Conservation (phyloP, 2,113 vertebrate species). For the Catharus minimus region DNA sequence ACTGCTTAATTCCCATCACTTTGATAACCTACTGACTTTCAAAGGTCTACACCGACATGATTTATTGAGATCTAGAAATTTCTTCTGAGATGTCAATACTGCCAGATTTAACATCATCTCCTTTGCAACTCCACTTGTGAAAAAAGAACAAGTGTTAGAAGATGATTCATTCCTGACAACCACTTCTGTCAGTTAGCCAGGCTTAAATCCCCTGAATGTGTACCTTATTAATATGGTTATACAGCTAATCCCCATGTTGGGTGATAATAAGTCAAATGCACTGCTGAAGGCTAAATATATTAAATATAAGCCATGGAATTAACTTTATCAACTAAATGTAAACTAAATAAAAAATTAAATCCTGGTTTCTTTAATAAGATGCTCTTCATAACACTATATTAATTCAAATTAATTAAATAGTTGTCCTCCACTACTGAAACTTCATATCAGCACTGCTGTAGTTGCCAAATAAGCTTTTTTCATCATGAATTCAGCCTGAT, state of each 20-base stretch:
- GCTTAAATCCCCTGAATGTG: not conserved
- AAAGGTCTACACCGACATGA: not conserved
- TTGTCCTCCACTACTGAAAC: not conserved
- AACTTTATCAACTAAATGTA: slow-evolving; percentile 10
- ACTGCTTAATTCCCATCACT: not conserved
- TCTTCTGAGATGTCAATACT: not conserved
- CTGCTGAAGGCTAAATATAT: not conserved
- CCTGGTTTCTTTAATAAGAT: not conserved
- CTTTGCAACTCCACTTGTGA: not conserved
- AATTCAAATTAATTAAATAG: slow-evolving; percentile 4
- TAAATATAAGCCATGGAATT: not conserved
- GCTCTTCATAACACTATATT: slow-evolving; percentile 19
- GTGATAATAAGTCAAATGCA: not conserved
- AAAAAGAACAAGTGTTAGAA: not conserved
- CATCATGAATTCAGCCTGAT: not conserved
- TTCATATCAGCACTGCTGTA: not conserved
- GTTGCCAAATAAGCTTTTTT: not conserved
- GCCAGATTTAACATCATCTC: not conserved
- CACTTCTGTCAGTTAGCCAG: not conserved
- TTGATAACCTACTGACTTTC: not conserved
- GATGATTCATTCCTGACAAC: not conserved
- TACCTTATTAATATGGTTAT: slow-evolving; percentile 9
- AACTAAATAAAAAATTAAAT: slow-evolving; percentile 36
- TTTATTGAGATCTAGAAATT: not conserved
- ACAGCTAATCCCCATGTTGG: not conserved